A percentile compares a stretch with the other conserved stretches of the same genome.
Evolutionary conservation across 2,113 vertebrate species (phyloP).

Genomic region (Casuarius casuarius): DNA sequence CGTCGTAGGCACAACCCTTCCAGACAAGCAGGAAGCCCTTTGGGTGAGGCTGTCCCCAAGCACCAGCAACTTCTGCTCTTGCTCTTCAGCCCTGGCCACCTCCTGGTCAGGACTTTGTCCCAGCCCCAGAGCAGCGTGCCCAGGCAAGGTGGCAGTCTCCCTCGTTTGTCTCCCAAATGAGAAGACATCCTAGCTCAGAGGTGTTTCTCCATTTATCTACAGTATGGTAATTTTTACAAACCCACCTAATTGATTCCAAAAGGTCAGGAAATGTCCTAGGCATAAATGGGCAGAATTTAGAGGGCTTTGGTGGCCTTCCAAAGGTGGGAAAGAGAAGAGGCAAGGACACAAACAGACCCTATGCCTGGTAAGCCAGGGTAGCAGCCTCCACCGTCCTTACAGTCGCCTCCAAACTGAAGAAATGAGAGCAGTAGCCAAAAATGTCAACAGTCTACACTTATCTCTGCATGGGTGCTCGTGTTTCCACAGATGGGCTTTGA

Average conservation of each 20-base stretch:
- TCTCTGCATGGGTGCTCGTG: not conserved
- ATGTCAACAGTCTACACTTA: not conserved
- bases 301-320: not conserved
- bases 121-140: not conserved
- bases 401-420: not conserved
- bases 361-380: not conserved
- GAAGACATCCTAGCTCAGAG: not conserved
- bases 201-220: not conserved
- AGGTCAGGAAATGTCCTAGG: not conserved
- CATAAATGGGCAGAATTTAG: not conserved
- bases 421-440: not conserved
- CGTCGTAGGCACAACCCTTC: not conserved
- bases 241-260: not conserved
- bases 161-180: not conserved
- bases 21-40: not conserved
- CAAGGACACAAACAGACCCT: rapidly evolving
- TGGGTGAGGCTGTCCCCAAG: not conserved
- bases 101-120: not conserved
- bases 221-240: not conserved
- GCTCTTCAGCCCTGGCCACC: not conserved
- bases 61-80: not conserved
- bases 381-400: not conserved
- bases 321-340: not conserved
- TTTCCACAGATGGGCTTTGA: not conserved
- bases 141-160: no score